Evolutionary conservation across 2,113 vertebrate genomes (phyloP), one percentile per base, ranked within the genome.

Genomic region (Lampris incognitus): DNA sequence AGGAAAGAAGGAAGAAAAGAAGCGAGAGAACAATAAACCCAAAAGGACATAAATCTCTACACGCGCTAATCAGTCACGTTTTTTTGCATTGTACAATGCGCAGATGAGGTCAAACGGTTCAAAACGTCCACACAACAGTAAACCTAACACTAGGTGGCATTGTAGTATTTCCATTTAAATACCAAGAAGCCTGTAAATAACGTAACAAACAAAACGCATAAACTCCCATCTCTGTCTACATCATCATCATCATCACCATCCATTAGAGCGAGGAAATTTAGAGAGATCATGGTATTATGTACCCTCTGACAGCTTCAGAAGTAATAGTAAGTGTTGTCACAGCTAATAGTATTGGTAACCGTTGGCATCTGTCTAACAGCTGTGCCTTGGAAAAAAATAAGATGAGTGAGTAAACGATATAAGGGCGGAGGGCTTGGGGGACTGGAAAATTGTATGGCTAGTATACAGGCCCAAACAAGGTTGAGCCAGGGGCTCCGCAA

Each of bases 81-180:
- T 3, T 24, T 1, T 5, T 36, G 6, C 9, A 57, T 9, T 44
- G 9, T 44, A 13, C 42, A 24, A 52, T 13, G 11, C 24, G 24
- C 24, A 24, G 24, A 11, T 13, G 4, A 54, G 51, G 11, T 2
- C 6, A 9, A 5, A 9, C 39, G 41, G 49, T 0, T 41, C 6
- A 40, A 11, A 7, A 39, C 6, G 9, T 9, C 42, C 0, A 51
- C 9, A 24, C 24, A 24, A 24, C 24, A 24, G 24, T 24, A 24
- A 24, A 24, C 24, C 24, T 0, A n/a, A 13, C 94, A 87, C 89
- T 79, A 87, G 94, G 63, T 90, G 92, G 89, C 86, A 88, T 76
- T 93, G 88, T 88, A 78, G 85, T 11, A 52, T 38, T 41, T 38
- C 63, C 10, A 9, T 61, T 3, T 42, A 9, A 40, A 61, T 13